Conservation (phyloP, 2,888 invertebrate species). For the Euplagia quadripunctaria region DNA sequence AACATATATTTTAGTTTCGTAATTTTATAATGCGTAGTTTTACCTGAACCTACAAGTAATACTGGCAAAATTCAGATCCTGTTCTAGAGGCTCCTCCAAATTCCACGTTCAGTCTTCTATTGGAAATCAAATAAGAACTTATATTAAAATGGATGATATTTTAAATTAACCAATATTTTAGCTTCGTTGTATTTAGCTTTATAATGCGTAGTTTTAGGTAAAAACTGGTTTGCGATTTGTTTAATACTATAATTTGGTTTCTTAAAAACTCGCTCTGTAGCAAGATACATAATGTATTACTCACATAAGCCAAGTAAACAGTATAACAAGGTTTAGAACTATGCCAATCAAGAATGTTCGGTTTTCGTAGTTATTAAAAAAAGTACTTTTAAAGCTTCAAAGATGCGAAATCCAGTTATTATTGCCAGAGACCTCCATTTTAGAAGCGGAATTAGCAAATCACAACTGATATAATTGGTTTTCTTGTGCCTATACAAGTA, state of each 20-base stretch:
- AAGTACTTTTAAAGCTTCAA: neutral
- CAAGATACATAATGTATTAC: neutral
- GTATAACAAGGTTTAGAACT: neutral
- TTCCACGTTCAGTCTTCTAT: no score
- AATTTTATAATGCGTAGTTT: neutral
- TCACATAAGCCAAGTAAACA: neutral
- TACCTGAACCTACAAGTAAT: neutral
- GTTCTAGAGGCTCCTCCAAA: no score
- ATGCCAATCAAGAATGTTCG: neutral
- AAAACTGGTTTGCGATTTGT: conserved; percentile 2
- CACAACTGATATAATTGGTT: neutral
- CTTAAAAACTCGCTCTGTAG: neutral
- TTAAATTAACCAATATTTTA: no score
- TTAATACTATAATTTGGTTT: neutral
- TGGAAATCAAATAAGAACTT: no score
- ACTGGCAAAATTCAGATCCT: no score
- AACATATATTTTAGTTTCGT: neutral
- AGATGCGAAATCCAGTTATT: neutral
- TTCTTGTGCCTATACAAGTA: neutral
- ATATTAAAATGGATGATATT: no score
- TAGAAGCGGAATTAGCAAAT: neutral
- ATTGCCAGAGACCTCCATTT: no score
- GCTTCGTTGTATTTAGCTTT: neutral
- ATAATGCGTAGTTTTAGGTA: neutral
- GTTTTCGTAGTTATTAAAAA: neutral